Base-by-base conservation (phyloP, 2,888 invertebrate genomes). In the Elysia crispata region DNA sequence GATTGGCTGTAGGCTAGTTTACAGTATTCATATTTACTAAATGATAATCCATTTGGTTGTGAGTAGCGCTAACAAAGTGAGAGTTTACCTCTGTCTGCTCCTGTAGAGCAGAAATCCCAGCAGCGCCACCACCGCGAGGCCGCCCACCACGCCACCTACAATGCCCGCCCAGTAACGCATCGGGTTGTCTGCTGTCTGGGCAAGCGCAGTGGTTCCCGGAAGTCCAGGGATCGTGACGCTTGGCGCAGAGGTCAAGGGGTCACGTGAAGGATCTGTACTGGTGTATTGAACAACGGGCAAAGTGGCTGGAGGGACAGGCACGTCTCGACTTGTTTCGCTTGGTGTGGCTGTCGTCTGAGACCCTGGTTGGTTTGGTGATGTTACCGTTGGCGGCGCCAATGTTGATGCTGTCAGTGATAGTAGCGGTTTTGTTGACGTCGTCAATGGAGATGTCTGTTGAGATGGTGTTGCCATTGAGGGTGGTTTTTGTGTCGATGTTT, bases 91-190 rank as follows among this genome's bases (percentile, higher is more conserved):
- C 57, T 79, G 79, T 25, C 50, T 33, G 33, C 66, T 72, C 20
- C 50, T 54, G 66, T 78, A 81, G 41, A 79, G 23, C 13, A 79
- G 41, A 69, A 67, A 81, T 18, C 78, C 76, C 11, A 79, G 5
- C n/a, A 81, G 1, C 1, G 72, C 69, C 5, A 76, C 33, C 23
- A 81, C 23, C 13, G 73, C 73, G 33, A 79, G 28, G 1, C 70
- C 81, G 8, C 76, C 81, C 0, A 81, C 69, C n/a, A 81, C 72
- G 66, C 81, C 69, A 1, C 81, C 81, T 5, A 81, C 69, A 28
- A 81, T 79, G 54, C 72, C 49, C 28, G 54, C 70, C 81, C 81
- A 81, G 69, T 74, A 72, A 18, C 73, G 18, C 76, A 76, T 76
- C 8, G 76, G 70, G 41, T 76, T 76, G n/a, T 69, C 74, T 20